phyloP scores from a whole-genome alignment of 2,113 vertebrate species.

The Sylvicapra grimmia region DNA sequence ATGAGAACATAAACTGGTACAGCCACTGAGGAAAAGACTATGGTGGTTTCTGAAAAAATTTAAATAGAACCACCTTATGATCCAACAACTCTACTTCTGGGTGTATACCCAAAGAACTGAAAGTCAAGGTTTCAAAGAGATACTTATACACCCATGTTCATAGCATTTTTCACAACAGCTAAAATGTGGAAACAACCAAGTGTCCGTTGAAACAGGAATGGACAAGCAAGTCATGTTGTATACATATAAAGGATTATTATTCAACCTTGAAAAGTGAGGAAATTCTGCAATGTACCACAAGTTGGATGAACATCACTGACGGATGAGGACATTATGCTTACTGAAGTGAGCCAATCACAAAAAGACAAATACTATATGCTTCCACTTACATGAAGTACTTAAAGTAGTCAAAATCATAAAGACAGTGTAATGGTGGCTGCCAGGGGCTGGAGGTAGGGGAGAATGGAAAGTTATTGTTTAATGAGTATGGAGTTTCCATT shows the following conservation, averaged over 20 bases:
- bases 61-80: not conserved
- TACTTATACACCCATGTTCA: not conserved
- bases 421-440: not conserved
- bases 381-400: not conserved
- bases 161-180: not conserved
- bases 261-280: not conserved
- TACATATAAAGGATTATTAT: not conserved
- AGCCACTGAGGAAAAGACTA: not conserved
- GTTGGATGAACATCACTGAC: not conserved
- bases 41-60: not conserved
- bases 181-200: not conserved
- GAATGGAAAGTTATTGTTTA: not conserved
- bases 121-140: not conserved
- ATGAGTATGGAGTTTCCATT: not conserved
- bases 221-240: not conserved
- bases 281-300: not conserved
- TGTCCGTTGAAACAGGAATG: not conserved
- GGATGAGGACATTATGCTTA: not conserved
- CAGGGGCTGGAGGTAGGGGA: not conserved
- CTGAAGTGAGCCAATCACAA: not conserved
- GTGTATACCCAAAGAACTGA: not conserved
- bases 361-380: not conserved
- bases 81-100: not conserved
- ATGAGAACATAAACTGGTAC: not conserved
- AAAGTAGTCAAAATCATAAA: not conserved